Evolutionary conservation across 2,113 vertebrate species (phyloP), one percentile per base, ranked within the genome.

Genomic region (Panthera leo): DNA sequence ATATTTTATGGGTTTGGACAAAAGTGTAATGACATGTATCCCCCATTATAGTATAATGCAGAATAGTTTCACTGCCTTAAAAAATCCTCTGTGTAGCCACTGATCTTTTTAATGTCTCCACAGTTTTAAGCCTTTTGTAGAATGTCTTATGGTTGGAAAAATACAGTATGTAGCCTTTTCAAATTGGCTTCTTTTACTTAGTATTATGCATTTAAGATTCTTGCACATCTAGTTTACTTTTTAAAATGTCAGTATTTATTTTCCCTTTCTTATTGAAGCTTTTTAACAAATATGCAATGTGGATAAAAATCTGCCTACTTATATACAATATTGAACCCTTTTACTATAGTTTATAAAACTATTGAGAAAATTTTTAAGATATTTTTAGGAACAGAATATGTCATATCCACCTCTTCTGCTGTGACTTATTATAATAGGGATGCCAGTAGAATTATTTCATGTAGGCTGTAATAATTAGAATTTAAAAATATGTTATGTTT

Each of bases 391-490:
- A 76, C 7, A 95, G 70, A 88, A 21, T 86, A 42, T 73, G 2
- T 91, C 82, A 3, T 42, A 91, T 42, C 25, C 25, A 94, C 27
- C 29, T 82, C 5, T 85, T 95, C 31, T 86, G 25, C 5, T 85
- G 2, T 84, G 45, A 45, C 9, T 82, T 94, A 87, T 78, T 80
- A 58, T 76, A 83, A 78, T 83, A 61, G 5, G 36, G 8, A 68
- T 96, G 25, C 51, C 7, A 85, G 29, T 27, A 87, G 55, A 95
- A 80, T 95, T 95, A 91, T 93, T 95, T 87, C 36, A 63, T 36
- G 91, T 10, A 79, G n/a, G 55, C 23, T 91, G 0, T 96, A 31
- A 63, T 96, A 94, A 39, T 34, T 95, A 83, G 4, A 80, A 82
- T 84, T 34, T 94, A 86, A 51, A 67, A 70, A 61, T 87, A 15